phyloP scores from a whole-genome alignment of 1,140 invertebrate genomes.

The Drosophila athabasca region DNA sequence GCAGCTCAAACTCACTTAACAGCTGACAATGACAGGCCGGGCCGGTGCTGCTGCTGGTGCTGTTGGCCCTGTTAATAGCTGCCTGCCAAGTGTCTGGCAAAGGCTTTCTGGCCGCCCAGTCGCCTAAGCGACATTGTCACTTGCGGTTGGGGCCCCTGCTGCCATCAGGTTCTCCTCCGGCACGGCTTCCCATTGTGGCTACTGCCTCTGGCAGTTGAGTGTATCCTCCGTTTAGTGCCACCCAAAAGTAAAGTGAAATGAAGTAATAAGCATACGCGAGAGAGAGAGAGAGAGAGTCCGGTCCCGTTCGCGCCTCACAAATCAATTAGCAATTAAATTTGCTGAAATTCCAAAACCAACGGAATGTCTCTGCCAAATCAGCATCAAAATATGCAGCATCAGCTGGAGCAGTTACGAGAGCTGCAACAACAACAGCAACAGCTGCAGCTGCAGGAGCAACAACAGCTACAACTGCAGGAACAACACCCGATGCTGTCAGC shows the following conservation, averaged over 20 bases:
- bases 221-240: constrained; percentile 31
- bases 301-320: constrained; percentile 19
- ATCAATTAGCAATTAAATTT: constrained; percentile 79
- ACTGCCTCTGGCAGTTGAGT: constrained; percentile 22
- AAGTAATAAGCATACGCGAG: constrained; percentile 36
- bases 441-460: constrained; percentile 6
- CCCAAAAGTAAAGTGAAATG: neutral
- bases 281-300: neutral
- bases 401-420: constrained; percentile 3
- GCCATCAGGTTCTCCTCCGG: constrained; percentile 8
- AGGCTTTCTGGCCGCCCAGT: constrained; percentile 45
- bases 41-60: constrained; percentile 7
- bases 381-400: constrained; percentile 34
- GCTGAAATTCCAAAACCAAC: constrained; percentile 48
- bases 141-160: constrained; percentile 58
- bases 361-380: constrained; percentile 60
- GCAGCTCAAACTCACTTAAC: constrained; percentile 66
- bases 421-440: constrained; percentile 29
- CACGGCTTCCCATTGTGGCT: constrained; percentile 16
- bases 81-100: constrained; percentile 46
- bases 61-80: constrained; percentile 56
- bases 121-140: constrained; percentile 75
- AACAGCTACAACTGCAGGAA: constrained; percentile 22
- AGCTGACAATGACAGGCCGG: constrained; percentile 71
- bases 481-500: constrained; percentile 64